These are phyloP conservation scores for Fragum sueziense DNA, from an alignment of 2,888 invertebrate genomes.

Conservation along the genomic window DNA sequence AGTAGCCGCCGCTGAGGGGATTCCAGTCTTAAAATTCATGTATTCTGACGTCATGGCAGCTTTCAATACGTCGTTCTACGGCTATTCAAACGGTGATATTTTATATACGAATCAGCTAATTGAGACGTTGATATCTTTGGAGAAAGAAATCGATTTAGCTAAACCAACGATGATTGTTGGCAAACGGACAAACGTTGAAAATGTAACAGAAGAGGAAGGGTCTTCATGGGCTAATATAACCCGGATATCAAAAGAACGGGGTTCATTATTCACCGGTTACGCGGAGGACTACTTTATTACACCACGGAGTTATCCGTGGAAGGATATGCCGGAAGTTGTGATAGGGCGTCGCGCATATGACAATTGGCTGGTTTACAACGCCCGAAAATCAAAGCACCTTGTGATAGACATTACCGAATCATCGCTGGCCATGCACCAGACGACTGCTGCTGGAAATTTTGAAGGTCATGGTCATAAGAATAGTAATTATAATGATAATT, in stretches of 20 bases:
- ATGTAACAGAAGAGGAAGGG: conserved; percentile 65
- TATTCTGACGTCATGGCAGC: conserved; percentile 66
- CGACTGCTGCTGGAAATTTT: conserved; percentile 70
- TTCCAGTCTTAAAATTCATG: conserved; percentile 75
- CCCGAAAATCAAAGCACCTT: conserved; percentile 60
- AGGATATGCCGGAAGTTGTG: conserved; percentile 72
- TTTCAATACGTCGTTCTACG: conserved; percentile 70
- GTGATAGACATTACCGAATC: conserved; percentile 73
- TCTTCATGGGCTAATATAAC: conserved; percentile 54
- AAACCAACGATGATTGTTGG: conserved; percentile 66
- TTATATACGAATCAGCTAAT: conserved; percentile 68
- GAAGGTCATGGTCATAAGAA: conserved; percentile 68
- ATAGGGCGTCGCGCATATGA: conserved; percentile 77
- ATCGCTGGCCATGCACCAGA: conserved; percentile 74
- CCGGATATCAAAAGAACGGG: conserved; percentile 59
- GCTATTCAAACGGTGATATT: conserved; percentile 75
- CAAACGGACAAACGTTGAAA: conserved; percentile 66
- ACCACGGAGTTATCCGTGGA: conserved; percentile 69
- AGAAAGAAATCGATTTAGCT: conserved; percentile 29
- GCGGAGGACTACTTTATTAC: conserved; percentile 77
- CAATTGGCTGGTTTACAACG: conserved; percentile 74
- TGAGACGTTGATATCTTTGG: conserved; percentile 57
- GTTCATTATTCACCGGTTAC: conserved; percentile 67
- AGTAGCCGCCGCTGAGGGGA: conserved; percentile 61
- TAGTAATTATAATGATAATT: conserved; percentile 68